Evolutionary conservation across 2,113 vertebrate species (phyloP).

Genomic region (Pungitius pungitius): DNA sequence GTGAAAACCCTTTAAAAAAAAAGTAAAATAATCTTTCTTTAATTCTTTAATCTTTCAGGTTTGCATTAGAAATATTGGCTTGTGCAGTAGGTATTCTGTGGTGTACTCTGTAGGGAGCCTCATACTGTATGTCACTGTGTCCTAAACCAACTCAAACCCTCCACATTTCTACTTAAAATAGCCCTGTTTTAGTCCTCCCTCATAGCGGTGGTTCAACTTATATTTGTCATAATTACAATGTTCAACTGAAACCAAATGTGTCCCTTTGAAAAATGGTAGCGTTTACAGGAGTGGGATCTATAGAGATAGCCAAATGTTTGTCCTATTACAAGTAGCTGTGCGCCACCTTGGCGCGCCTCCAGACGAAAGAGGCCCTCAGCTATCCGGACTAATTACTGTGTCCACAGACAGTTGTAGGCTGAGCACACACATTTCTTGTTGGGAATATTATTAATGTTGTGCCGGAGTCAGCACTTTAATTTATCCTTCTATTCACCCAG

Average conservation of each 20-base stretch:
- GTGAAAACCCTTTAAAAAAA: not conserved
- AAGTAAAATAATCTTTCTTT: not conserved
- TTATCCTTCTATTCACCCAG: not conserved
- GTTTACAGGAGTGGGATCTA: not conserved
- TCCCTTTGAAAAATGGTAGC: not conserved
- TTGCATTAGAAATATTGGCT: not conserved
- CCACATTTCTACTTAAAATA: not conserved
- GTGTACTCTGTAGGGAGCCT: not conserved
- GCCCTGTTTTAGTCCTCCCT: not conserved
- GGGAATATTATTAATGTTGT: constrained; percentile 42
- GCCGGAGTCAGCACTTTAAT: constrained; percentile 43
- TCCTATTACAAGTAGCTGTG: constrained; percentile 32
- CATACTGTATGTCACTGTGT: not conserved
- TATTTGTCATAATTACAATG: not conserved
- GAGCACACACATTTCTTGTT: constrained; percentile 38
- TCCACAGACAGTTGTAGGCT: constrained; percentile 24
- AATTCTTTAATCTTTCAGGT: not conserved
- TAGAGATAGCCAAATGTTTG: constrained; percentile 5
- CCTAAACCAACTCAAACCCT: not conserved
- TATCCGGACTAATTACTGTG: constrained; percentile 57
- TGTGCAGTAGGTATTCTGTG: not conserved
- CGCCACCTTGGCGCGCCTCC: constrained; percentile 49
- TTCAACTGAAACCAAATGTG: not conserved
- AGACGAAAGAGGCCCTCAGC: constrained; percentile 43
- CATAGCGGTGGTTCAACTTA: not conserved